Percentiles rank a stretch among this genome's conserved stretches.
Evolutionary conservation across 2,797 vertebrate genomes (phyloP).

Genomic region (Hirundo rustica): DNA sequence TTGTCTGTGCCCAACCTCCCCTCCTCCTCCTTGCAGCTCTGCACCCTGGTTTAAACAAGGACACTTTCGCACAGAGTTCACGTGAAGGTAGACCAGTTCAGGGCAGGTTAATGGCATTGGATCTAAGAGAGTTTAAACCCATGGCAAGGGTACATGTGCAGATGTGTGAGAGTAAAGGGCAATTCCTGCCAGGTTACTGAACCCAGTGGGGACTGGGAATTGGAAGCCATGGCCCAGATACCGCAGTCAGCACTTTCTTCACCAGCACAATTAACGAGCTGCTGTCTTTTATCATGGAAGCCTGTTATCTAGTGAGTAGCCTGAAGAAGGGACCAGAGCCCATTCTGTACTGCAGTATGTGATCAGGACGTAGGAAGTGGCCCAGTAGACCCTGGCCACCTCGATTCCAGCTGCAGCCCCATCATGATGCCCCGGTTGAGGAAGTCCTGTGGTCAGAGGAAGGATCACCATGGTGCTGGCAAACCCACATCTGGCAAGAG

Average conservation of each 20-base stretch:
- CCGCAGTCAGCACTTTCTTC: background rate
- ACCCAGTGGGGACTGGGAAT: background rate
- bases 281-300: background rate
- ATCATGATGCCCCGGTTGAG: background rate
- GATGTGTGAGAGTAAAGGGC: background rate
- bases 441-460: conserved; percentile 9
- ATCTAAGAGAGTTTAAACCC: background rate
- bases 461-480: background rate
- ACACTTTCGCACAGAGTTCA: background rate
- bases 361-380: background rate
- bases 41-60: background rate
- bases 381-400: background rate
- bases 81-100: background rate
- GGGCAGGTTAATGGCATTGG: background rate
- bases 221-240: background rate
- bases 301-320: background rate
- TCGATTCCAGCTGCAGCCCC: background rate
- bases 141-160: background rate
- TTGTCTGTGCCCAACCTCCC: background rate
- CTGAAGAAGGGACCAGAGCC: background rate
- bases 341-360: background rate
- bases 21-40: background rate
- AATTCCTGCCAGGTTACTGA: background rate
- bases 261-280: background rate
- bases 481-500: background rate